Percentiles rank a stretch among this genome's conserved stretches.
Conservation (phyloP, 1,140 invertebrate species). For the Contarinia nasturtii region DNA sequence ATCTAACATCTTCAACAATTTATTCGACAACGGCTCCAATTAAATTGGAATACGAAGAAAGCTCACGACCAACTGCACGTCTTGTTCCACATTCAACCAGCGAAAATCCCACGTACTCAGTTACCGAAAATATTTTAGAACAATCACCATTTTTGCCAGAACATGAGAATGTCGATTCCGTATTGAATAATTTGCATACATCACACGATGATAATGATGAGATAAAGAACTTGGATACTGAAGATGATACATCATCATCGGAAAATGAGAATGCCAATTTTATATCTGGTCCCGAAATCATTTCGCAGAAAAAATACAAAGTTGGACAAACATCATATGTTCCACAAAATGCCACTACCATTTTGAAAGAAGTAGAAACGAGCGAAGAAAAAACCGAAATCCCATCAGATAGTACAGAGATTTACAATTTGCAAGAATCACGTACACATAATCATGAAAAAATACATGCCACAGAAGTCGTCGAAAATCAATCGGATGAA, state of each 20-base stretch:
- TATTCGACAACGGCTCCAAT: neutral
- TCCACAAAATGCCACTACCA: neutral
- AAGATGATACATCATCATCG: neutral
- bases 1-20: neutral
- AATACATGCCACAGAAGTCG: neutral
- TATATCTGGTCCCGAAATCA: neutral
- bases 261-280: neutral
- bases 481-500: conserved; percentile 1
- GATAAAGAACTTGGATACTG: no score
- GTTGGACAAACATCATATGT: conserved; percentile 11
- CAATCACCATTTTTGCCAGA: conserved; percentile 35
- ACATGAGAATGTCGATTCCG: conserved; percentile 32
- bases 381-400: conserved; percentile 2
- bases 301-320: neutral
- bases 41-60: neutral
- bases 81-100: neutral
- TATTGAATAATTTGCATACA: conserved; percentile 31
- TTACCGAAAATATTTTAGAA: conserved; percentile 3
- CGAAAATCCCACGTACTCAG: neutral
- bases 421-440: conserved; percentile 7
- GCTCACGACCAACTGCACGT: neutral
- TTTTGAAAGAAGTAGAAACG: neutral
- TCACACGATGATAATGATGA: conserved; percentile 20
- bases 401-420: conserved; percentile 6
- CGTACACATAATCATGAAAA: conserved; percentile 9